Base-by-base conservation (phyloP, 2,888 invertebrate genomes). In the Taphrorychus bicolor region DNA sequence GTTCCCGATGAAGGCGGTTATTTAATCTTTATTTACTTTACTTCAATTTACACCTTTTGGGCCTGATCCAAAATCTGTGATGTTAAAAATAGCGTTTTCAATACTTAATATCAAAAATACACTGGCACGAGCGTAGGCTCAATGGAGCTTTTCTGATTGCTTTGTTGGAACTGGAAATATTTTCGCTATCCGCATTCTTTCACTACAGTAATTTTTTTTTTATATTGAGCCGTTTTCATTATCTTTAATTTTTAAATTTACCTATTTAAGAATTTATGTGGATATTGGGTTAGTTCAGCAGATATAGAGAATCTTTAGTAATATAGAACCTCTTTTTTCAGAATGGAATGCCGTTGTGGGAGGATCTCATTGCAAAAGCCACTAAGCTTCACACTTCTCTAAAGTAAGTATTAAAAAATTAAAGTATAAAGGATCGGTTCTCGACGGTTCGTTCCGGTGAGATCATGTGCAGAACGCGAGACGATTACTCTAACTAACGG, bases 341-440 rank as follows among this genome's bases (percentile, higher is more conserved):
- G 97, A 93, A 91, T 84, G 94, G 95, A 77, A 89, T 95, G 76
- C 95, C 96, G 64, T 86, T 96, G 79, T 97, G 96, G 96, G 97
- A 98, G 83, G 96, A 97, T 83, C 91, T 97, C 77, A 91, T 94
- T 80, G 90, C 91, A 60, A 97, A 96, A 85, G 96, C 98, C 62
- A 91, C 93, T 54, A 98, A 98, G 84, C 89, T 98, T 66, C 96
- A 98, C 83, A 90, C 94, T 52, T 95, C 95, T 76, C 86, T 98
- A 73, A 93, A 93, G 96, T 97, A 87, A 92, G 91, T 88, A 11
- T 17, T 32, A 9, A 32, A 9, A 32, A 32, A 11, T 32, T 9
- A 32, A 32, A 32, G 7, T 32, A 45, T 17, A 32, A 32, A 32
- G 11, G 11, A 11, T 45, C 19, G 19, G 62, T 42, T 42, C 61